Evolutionary conservation across 2,888 invertebrate species (phyloP), one percentile per base, ranked within the genome.

Genomic region (Leuctra nigra): DNA sequence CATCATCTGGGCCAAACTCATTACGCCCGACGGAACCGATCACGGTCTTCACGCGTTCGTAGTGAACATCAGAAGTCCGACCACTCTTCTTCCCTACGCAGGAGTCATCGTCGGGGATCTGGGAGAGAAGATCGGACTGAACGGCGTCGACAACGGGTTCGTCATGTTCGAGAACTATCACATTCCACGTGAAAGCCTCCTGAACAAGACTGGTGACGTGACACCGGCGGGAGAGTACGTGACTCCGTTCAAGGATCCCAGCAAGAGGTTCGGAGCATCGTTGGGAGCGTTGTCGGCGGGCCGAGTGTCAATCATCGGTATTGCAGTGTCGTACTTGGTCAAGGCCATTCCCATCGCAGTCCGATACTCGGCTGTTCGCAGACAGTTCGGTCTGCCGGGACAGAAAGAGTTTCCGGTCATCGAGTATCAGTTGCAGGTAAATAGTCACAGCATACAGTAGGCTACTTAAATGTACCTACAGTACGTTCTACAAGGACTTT

Each of bases 141-240:
- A 79, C 66, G 78, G 77, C 4, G 63, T 78, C 16, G 79, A 80
- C 64, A 80, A 80, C 68, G 80, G 80, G 72, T 76, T 62, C 65
- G 59, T 59, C 69, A 41, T 86, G 74, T 90, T 90, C 67, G 75
- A 89, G 68, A 83, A 91, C 65, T 92, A 91, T 72, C 80, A 89
- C 66, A 89, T 96, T 72, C 91, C 93, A 1, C 80, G 87, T 54
- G 87, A 86, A 66, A 86, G 87, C 69, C 76, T 95, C 0, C 75
- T 96, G 54, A 94, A 95, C 71, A 80, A 88, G 64, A 91, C 88
- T 0, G 94, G 91, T 4, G 93, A 95, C 70, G 90, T 97, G 16
- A 87, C 88, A 0, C 81, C 85, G 4, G 88, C 90, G 13, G 96
- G 96, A 0, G 78, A 81, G 60, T 97, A 95, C 69, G 86, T 91